phyloP scores from a whole-genome alignment of 2,797 vertebrate genomes.

The Limnodromus scolopaceus region DNA sequence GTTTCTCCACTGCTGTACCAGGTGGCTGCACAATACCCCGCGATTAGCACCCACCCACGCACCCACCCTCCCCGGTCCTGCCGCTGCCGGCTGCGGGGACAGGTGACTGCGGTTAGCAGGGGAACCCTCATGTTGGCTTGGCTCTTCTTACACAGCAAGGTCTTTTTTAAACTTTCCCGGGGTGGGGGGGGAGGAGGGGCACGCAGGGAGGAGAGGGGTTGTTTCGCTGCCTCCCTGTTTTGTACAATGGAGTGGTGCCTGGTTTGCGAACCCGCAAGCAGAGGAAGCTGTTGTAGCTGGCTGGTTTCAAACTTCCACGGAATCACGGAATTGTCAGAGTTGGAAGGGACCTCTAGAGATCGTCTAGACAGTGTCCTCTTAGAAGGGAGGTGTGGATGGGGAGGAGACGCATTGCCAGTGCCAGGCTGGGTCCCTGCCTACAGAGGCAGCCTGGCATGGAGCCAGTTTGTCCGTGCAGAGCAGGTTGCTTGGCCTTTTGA shows the following conservation, averaged over 20 bases:
- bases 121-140: not conserved
- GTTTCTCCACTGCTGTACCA: not conserved
- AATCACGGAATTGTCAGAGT: too few relatives aligned
- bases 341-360: too few relatives aligned
- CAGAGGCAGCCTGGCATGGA: not conserved
- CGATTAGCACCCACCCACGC: accelerated
- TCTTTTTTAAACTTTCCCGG: not conserved
- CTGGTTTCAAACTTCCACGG: not conserved
- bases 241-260: not conserved
- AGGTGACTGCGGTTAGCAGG: not conserved
- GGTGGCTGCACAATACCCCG: not conserved
- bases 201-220: accelerated
- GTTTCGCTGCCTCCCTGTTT: not conserved
- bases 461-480: not conserved
- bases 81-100: not conserved
- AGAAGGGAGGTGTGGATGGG: not conserved
- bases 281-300: not conserved
- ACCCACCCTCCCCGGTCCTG: accelerated
- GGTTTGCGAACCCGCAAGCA: not conserved
- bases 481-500: not conserved
- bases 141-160: not conserved
- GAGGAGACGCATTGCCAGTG: not conserved
- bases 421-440: not conserved
- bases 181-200: too few relatives aligned
- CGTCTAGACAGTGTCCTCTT: not conserved